phyloP scores from a whole-genome alignment of 2,113 vertebrate genomes.

The Ploceus nigricollis region DNA sequence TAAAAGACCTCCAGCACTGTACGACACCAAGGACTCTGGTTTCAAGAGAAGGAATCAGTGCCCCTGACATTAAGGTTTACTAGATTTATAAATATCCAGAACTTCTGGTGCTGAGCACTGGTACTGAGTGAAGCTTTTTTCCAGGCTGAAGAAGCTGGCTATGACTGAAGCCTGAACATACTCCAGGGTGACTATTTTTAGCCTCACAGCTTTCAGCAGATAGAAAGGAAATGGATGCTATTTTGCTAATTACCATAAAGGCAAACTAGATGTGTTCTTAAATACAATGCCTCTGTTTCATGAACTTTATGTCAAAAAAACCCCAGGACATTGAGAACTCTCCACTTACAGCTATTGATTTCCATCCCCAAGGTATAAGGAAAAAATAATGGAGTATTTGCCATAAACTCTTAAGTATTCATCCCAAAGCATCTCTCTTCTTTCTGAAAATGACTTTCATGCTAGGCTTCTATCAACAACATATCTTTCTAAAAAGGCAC shows the following conservation, averaged over 20 bases:
- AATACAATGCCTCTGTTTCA: background rate
- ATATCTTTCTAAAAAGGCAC: background rate
- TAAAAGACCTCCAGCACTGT: background rate
- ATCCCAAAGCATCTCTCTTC: background rate
- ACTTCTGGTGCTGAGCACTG: background rate
- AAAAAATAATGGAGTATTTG: background rate
- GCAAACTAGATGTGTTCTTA: background rate
- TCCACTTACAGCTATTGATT: background rate
- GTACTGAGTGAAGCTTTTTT: background rate
- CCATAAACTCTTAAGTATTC: background rate
- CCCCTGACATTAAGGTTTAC: background rate
- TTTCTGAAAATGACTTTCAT: background rate
- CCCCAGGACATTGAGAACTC: background rate
- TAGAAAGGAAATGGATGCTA: conserved; percentile 18
- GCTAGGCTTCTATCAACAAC: background rate
- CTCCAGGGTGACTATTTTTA: conserved; percentile 33
- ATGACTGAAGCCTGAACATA: background rate
- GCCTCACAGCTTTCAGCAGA: background rate
- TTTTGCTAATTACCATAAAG: conserved; percentile 30
- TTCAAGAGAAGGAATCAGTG: background rate
- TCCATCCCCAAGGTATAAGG: background rate
- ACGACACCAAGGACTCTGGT: rapidly evolving
- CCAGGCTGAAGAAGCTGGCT: background rate
- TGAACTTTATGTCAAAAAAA: background rate
- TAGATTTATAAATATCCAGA: background rate